Base-by-base conservation (phyloP, 1,140 invertebrate genomes). In the Bradysia coprophila region DNA sequence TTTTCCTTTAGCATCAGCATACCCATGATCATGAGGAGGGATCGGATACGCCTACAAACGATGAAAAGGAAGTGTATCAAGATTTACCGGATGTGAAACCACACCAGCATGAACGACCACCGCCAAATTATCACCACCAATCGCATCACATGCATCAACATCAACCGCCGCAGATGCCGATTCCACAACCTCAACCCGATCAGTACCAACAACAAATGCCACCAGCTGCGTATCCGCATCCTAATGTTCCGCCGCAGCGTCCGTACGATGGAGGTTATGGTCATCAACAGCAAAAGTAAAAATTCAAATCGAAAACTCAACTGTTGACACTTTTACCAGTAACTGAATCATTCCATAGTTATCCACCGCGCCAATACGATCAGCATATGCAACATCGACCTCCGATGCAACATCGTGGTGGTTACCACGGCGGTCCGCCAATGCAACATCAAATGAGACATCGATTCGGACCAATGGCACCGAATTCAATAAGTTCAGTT, bases 11-110 rank as follows among this genome's bases (percentile, higher is more conserved):
- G 24, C 24, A 28, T 28, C 24, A 28, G 13, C 24, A 28, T 22
- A 21, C 38, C 41, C 40, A 43, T 42, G 32, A 31, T 40, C 20
- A 66, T 15, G 74, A 77, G 54, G 76, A 79, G 46, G 63, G 77
- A 32, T 67, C 76, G 10, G 75, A 73, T 22, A 80, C 78, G 13
- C 78, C 77, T 2, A 81, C 76, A 10, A 70, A 79, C 42, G 74
- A 78, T 56, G 72, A 75, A 54, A 47, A 66, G 46, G 43, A 64
- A 55, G 54, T n/a, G n/a, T n/a, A n/a, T n/a, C n/a, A n/a, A n/a
- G n/a, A n/a, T n/a, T n/a, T n/a, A n/a, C n/a, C n/a, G n/a, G n/a
- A n/a, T n/a, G n/a, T n/a, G n/a, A n/a, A n/a, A n/a, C n/a, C n/a
- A n/a, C n/a, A n/a, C n/a, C n/a, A n/a, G n/a, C n/a, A n/a, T n/a